Evolutionary conservation across 2,113 vertebrate genomes (phyloP).

Genomic region (Propithecus coquereli): DNA sequence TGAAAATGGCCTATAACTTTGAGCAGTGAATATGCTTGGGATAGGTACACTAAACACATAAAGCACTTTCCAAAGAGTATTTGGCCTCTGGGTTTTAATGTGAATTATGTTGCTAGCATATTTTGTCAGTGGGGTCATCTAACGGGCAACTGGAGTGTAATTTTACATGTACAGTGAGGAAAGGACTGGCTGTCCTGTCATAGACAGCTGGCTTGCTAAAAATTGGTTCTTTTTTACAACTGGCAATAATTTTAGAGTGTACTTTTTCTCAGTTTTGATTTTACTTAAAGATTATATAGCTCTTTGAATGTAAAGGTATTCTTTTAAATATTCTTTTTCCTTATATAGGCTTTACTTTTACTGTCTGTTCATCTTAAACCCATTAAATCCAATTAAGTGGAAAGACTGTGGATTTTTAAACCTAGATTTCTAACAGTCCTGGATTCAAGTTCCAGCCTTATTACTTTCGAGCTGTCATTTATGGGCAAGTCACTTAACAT

Average conservation of each 20-base stretch:
- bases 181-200: slow-evolving; percentile 37
- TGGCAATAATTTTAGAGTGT: background rate
- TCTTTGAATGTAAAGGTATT: slow-evolving; percentile 6
- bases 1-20: background rate
- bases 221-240: background rate
- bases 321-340: slow-evolving; percentile 10
- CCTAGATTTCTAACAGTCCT: slow-evolving; percentile 3
- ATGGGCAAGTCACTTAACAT: background rate
- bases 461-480: background rate
- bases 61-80: background rate
- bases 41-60: background rate
- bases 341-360: background rate
- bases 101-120: slow-evolving; percentile 7
- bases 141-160: slow-evolving; percentile 35
- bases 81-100: slow-evolving; percentile 54
- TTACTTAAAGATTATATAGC: slow-evolving; percentile 12
- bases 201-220: slow-evolving; percentile 48
- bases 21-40: background rate
- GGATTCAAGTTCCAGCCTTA: background rate
- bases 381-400: slow-evolving; percentile 20
- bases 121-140: slow-evolving; percentile 32
- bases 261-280: slow-evolving; percentile 10
- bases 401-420: slow-evolving; percentile 25
- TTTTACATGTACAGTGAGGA: slow-evolving; percentile 43
- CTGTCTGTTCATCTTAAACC: background rate